Base-by-base conservation (phyloP, 2,113 vertebrate genomes). In the Saiga tatarica region DNA sequence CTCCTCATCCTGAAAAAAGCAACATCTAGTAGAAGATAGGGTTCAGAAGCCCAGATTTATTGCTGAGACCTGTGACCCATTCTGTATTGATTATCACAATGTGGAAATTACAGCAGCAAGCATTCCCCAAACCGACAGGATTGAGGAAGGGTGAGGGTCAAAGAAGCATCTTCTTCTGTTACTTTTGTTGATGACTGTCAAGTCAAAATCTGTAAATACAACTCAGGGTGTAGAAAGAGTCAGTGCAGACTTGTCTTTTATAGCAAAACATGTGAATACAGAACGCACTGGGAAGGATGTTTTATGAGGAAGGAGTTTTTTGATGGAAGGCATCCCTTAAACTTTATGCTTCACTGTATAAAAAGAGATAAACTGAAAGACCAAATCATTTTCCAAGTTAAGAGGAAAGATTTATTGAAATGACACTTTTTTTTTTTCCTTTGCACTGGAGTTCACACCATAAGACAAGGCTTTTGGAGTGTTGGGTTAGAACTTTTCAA, bases 361-460 rank as follows among this genome's bases (percentile, higher is more conserved):
- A 98, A 98, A 97, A 92, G 87, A 98, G 82, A 97, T 96, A 98
- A 98, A 96, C 50, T 96, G 83, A 96, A 98, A 98, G 94, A 94
- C 59, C 87, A 86, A 92, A 52, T 94, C 64, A 79, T 87, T 97
- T 94, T 97, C 81, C 82, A 94, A 95, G 95, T 90, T 89, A 95
- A 95, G 93, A 93, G 87, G 59, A 95, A 90, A 97, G 87, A 45
- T 78, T 96, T 96, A 93, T 23, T 97, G 93, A 90, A 97, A 96
- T 85, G 89, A 89, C 53, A 83, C 3, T 2, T 85, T 23, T 23
- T 36, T 67, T 67, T 89, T 71, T 89, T 95, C 59, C 50, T 95
- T 85, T 86, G 30, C 64, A 33, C 7, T 47, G 28, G 79, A 81
- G 47, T 59, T 83, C 64, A 95, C 89, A 67, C 76, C 91, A 25